Evolutionary conservation across 2,888 invertebrate genomes (phyloP), one percentile per base, ranked within the genome.

Genomic region (Ochropleura plecta): DNA sequence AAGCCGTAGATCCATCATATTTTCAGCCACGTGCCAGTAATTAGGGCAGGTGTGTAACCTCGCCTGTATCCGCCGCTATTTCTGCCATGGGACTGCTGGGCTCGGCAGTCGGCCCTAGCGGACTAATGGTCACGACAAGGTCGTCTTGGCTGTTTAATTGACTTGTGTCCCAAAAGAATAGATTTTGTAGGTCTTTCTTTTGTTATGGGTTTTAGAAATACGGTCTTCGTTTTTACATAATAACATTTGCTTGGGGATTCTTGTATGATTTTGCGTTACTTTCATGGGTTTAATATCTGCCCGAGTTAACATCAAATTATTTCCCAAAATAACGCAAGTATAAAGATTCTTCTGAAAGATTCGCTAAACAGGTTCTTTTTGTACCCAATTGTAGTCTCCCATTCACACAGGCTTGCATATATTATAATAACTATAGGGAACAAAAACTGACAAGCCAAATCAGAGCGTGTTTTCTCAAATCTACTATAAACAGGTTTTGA

Each of bases 21-120:
- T 83, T 67, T 51, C 72, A 73, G 51, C 81, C 67, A 82, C 88
- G 84, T 84, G 80, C 51, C 81, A 79, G 89, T 89, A 91, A 91
- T 92, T 89, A 92, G 88, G 89, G 87, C 92, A 91, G 91, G 91
- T 92, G 91, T 77, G 85, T 81, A 88, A 85, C 91, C 90, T 90
- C 90, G 91, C 66, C 76, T 69, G 82, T 90, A 88, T 92, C 92
- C 92, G 92, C 67, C 53, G 88, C 87, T 92, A 92, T 92, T 92
- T 90, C 85, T 88, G 86, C 84, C 79, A 86, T 87, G 86, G 86
- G 86, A 79, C 83, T 67, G 76, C 67, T 62, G 73, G 85, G 83
- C 76, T 79, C 73, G 81, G 42, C 66, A 67, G 63, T 10, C 70
- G 40, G 86, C 89, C 86, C 87, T 88, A 78, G 70, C 76, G 76